phyloP scores from a whole-genome alignment of 2,113 vertebrate genomes.

The Notiomystis cincta region DNA sequence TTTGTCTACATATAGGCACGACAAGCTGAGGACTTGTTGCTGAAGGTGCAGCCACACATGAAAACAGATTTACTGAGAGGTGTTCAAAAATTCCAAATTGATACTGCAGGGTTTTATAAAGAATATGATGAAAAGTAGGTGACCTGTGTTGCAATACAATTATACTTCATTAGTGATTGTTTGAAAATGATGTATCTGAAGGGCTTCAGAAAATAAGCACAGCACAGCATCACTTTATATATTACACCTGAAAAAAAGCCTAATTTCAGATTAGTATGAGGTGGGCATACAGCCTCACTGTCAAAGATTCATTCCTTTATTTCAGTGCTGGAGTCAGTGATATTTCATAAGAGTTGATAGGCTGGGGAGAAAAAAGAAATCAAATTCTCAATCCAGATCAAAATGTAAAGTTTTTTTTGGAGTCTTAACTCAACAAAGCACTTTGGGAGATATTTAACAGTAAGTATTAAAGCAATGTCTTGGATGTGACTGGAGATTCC shows the following conservation, averaged over 20 bases:
- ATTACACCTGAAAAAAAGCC: background rate
- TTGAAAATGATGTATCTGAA: background rate
- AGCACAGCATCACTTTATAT: background rate
- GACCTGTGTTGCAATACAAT: background rate
- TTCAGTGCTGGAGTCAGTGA: background rate
- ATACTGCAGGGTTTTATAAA: constrained; percentile 66
- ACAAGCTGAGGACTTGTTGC: constrained; percentile 75
- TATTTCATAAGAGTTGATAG: background rate
- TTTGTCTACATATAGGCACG: constrained; percentile 64
- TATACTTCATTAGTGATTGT: background rate
- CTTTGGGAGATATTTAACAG: background rate
- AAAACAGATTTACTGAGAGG: constrained; percentile 74
- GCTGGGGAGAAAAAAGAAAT: accelerated
- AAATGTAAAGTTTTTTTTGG: background rate
- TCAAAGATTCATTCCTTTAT: background rate
- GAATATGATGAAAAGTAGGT: constrained; percentile 76
- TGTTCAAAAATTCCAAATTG: constrained; percentile 70
- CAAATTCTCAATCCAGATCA: background rate
- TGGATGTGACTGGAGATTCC: background rate
- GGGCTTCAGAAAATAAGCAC: background rate
- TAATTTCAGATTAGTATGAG: background rate
- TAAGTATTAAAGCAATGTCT: background rate
- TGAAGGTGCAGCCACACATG: constrained; percentile 76
- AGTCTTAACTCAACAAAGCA: background rate
- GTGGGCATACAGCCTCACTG: background rate